Percentiles rank a stretch among this genome's conserved stretches.
These are phyloP conservation scores for Synanthedon tipuliformis DNA, from an alignment of 2,888 invertebrate genomes.

Conservation along the genomic window DNA sequence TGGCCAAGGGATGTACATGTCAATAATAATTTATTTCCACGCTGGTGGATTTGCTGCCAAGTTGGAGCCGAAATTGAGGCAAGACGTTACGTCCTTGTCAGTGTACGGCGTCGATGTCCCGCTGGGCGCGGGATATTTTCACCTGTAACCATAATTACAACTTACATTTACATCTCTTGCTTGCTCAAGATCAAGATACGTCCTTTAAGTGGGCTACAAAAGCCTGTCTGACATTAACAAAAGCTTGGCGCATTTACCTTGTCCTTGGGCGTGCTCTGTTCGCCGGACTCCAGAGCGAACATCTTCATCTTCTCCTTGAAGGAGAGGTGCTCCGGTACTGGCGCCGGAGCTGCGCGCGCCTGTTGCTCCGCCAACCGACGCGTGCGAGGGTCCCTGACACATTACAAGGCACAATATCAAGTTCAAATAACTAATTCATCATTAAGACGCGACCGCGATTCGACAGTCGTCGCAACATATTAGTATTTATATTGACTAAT, in stretches of 20 bases:
- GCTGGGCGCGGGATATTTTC: slow-evolving; percentile 94
- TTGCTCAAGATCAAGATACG: too few species aligned
- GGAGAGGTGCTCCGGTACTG: slow-evolving; percentile 91
- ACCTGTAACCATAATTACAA: slow-evolving; percentile 53
- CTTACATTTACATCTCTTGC: not conserved
- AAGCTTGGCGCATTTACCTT: slow-evolving; percentile 62
- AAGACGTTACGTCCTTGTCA: slow-evolving; percentile 20
- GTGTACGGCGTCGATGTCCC: slow-evolving; percentile 87
- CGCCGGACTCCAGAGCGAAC: slow-evolving; percentile 97
- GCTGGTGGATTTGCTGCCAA: too few species aligned
- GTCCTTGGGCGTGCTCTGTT: slow-evolving; percentile 91
- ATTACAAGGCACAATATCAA: not conserved
- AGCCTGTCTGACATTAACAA: not conserved
- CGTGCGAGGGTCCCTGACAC: slow-evolving; percentile 85
- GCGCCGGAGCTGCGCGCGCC: slow-evolving; percentile 75
- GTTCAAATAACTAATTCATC: too few species aligned
- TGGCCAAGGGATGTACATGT: too few species aligned
- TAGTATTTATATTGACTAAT: not conserved
- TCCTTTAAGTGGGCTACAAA: too few species aligned
- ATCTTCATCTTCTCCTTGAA: slow-evolving; percentile 99
- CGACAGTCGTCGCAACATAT: not conserved
- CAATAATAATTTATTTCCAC: too few species aligned
- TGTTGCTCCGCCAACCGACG: slow-evolving; percentile 87
- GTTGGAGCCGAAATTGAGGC: too few species aligned
- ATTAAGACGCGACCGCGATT: too few species aligned